A percentile compares a stretch with the other conserved stretches of the same genome.
phyloP scores from a whole-genome alignment of 2,888 invertebrate genomes.

The Erebia aethiops region DNA sequence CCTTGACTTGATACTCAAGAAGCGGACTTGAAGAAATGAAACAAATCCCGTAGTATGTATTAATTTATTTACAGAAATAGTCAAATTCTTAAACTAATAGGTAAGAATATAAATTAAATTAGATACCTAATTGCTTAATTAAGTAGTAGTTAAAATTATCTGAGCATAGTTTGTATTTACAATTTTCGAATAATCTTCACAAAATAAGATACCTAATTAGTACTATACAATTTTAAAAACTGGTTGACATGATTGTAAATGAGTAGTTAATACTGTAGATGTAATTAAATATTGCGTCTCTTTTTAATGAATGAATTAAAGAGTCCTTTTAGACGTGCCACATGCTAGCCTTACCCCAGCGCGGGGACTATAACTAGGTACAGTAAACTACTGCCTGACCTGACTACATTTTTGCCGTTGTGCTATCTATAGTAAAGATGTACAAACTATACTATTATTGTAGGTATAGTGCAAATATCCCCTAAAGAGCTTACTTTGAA shows the following conservation, averaged over 20 bases:
- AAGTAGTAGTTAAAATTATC: slow-evolving; percentile 49
- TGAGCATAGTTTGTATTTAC: slow-evolving; percentile 15
- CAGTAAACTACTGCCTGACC: no score
- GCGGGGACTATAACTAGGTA: no score
- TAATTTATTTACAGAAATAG: slow-evolving; percentile 68
- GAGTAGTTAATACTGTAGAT: slow-evolving; percentile 7
- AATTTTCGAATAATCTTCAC: background rate
- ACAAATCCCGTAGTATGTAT: slow-evolving; percentile 27
- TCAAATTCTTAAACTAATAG: slow-evolving; percentile 45
- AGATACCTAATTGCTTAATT: slow-evolving; percentile 44
- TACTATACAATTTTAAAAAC: background rate
- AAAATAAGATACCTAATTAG: background rate
- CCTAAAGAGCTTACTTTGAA: no score
- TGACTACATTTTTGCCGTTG: no score
- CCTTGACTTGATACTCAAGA: no score
- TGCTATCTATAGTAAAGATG: no score
- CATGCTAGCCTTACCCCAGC: no score
- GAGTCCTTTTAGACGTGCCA: no score
- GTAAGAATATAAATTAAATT: slow-evolving; percentile 46
- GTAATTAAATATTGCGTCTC: background rate
- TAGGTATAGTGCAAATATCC: no score
- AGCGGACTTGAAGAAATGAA: background rate
- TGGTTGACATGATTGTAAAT: background rate
- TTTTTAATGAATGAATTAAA: background rate
- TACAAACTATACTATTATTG: no score